Evolutionary conservation across 1,140 invertebrate genomes (phyloP), one percentile per base, ranked within the genome.

Genomic region (Oppia nitens): DNA sequence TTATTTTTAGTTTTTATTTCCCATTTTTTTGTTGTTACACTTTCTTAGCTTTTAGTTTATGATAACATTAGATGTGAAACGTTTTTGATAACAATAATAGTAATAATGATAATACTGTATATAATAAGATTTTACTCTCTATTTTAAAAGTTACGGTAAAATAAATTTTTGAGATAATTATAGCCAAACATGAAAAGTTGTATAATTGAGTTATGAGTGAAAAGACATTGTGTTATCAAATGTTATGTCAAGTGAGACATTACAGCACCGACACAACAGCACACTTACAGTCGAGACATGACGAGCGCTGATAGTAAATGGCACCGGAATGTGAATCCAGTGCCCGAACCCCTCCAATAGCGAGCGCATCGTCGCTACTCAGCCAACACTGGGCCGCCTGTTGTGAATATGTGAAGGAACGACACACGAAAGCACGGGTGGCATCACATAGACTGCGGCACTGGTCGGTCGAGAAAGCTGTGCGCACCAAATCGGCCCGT

Each of bases 261-360:
- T 50, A 32, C 53, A 21, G 45, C n/a, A 14, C n/a, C 14, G 45
- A n/a, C 28, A 53, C n/a, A 66, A 23, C 26, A 28, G 26, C 25
- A 47, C 20, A 55, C 61, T 62, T 51, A 60, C 61, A 60, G 61
- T 79, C 72, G 0, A 79, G 63, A 61, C 78, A 79, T 3, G 74
- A 70, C 17, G 75, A 70, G 53, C 71, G 68, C 64, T 79, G 76
- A 55, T 68, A 72, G 63, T 77, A 79, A 27, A 70, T 64, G 0
- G 69, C 70, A 32, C 75, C 73, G 0, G 68, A 59, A 32, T 58
- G 53, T 2, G 64, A 57, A 1, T 69, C 50, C 2, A 79, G 60
- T 1, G 71, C 66, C 47, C 71, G 55, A 21, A 54, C 32, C 27
- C 66, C 66, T 3, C 52, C 47, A 2, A 62, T 50, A 29, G 56